Evolutionary conservation across 2,797 vertebrate species (phyloP).

Genomic region (Avahi laniger): DNA sequence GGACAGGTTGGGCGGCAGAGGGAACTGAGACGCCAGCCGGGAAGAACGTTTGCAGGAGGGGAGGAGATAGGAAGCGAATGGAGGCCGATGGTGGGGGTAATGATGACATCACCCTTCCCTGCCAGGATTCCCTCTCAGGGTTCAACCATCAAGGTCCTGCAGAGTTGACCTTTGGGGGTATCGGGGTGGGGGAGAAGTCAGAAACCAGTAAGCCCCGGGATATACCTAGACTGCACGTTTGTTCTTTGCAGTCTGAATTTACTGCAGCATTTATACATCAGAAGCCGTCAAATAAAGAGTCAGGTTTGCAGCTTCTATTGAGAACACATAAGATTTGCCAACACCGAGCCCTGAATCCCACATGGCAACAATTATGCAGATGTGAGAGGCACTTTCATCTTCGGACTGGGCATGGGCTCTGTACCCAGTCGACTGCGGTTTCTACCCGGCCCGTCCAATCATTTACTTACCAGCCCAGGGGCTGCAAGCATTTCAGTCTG

Average conservation of each 20-base stretch:
- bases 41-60: background rate
- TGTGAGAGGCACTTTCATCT: background rate
- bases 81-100: fast-evolving
- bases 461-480: background rate
- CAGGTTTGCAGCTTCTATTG: background rate
- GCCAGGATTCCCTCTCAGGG: background rate
- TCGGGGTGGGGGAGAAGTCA: background rate
- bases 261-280: background rate
- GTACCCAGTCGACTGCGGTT: fast-evolving
- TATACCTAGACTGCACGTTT: background rate
- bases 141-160: background rate
- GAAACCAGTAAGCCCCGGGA: fast-evolving
- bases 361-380: fast-evolving
- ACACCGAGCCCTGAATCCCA: background rate
- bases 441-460: fast-evolving
- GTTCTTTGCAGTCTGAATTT: background rate
- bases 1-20: fast-evolving
- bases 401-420: background rate
- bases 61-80: background rate
- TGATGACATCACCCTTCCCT: background rate
- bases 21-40: background rate
- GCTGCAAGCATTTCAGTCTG: background rate
- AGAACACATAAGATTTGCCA: background rate
- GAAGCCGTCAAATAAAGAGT: background rate
- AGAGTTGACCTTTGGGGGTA: background rate